Percentiles rank a stretch among this genome's conserved stretches.
phyloP scores from a whole-genome alignment of 2,797 vertebrate species.

The Columba guinea region DNA sequence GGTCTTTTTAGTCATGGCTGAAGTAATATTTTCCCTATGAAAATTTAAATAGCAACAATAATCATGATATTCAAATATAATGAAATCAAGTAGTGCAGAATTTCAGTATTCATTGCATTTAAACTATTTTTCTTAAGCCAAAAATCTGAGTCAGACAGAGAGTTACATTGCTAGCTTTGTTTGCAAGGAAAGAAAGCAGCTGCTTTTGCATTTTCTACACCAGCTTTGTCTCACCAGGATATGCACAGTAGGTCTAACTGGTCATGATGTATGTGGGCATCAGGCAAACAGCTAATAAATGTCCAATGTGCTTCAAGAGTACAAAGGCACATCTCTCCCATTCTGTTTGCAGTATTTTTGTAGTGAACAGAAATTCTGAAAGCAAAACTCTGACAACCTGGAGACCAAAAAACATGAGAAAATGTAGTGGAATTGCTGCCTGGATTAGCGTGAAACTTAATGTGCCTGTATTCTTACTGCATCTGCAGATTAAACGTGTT shows the following conservation, averaged over 20 bases:
- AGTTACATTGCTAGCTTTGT: not conserved
- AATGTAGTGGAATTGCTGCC: not conserved
- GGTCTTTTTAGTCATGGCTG: not conserved
- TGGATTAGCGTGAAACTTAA: not conserved
- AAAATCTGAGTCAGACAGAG: not conserved
- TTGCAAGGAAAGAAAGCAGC: not conserved
- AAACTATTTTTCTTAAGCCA: not conserved
- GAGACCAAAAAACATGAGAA: not conserved
- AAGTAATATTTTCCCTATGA: not conserved
- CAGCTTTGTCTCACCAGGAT: not conserved
- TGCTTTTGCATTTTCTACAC: not conserved
- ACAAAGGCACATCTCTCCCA: accelerated
- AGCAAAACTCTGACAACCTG: not conserved
- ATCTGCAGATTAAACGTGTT: not conserved
- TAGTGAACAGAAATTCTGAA: not conserved
- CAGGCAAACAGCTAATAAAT: not conserved
- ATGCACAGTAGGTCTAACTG: not conserved
- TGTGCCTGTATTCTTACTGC: not conserved
- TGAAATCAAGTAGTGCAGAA: not conserved
- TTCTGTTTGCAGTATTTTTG: not conserved
- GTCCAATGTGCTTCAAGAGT: not conserved
- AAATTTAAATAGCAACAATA: not conserved
- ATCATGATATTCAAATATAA: not conserved
- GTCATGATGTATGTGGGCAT: not conserved
- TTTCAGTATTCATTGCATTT: not conserved